A percentile compares a stretch with the other conserved stretches of the same genome.
Evolutionary conservation across 2,797 vertebrate species (phyloP).

Genomic region (Calcarius lapponicus): DNA sequence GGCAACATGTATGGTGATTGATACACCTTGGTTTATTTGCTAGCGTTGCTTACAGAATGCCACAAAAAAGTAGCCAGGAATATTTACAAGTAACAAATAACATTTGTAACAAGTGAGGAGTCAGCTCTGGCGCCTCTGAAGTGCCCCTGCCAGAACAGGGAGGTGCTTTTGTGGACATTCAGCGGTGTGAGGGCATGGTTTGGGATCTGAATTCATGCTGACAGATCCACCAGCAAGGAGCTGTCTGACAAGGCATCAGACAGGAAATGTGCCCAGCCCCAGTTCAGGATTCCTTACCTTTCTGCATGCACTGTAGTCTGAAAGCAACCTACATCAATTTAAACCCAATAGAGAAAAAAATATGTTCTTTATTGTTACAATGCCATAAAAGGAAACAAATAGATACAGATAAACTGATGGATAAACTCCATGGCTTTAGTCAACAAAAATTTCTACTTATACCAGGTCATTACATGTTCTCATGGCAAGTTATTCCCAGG

Average conservation of each 20-base stretch:
- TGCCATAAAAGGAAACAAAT: neutral
- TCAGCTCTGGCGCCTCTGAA: neutral
- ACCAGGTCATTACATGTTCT: neutral
- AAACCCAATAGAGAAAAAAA: neutral
- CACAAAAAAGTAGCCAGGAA: neutral
- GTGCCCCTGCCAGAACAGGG: neutral
- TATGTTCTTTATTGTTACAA: neutral
- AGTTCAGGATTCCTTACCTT: neutral
- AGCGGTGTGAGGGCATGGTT: neutral
- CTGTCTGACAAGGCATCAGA: neutral
- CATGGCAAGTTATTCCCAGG: neutral
- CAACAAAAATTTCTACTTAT: neutral
- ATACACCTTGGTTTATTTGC: neutral
- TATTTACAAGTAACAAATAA: neutral
- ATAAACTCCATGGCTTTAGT: neutral
- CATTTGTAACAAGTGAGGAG: neutral
- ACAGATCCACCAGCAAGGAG: neutral
- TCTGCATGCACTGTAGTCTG: neutral
- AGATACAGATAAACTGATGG: neutral
- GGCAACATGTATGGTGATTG: neutral
- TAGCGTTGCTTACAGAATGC: neutral
- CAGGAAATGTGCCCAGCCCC: neutral
- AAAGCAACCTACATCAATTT: neutral
- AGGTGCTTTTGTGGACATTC: neutral
- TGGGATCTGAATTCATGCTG: neutral